These are phyloP conservation scores for Aphidius gifuensis DNA, from an alignment of 1,140 invertebrate genomes.

Conservation along the genomic window DNA sequence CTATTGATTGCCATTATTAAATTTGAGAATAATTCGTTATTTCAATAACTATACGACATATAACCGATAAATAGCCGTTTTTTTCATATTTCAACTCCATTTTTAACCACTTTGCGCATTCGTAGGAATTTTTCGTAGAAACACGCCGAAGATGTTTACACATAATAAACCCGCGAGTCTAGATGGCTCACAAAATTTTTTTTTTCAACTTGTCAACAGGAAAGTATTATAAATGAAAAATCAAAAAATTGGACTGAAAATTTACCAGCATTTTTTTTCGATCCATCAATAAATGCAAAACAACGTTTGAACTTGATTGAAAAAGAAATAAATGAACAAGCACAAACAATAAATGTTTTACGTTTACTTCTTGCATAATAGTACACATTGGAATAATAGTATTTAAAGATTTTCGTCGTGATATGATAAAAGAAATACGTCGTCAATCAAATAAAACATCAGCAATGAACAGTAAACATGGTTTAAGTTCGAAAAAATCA, in stretches of 20 bases:
- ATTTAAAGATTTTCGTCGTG: conserved; percentile 83
- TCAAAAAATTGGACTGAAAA: conserved; percentile 66
- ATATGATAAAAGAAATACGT: conserved; percentile 84
- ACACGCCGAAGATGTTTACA: too few species aligned
- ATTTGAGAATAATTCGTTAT: too few species aligned
- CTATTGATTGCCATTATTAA: too few species aligned
- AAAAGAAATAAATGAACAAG: conserved; percentile 95
- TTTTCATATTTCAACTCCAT: too few species aligned
- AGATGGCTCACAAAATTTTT: too few species aligned
- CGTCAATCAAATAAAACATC: conserved; percentile 82
- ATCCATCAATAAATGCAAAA: conserved; percentile 81
- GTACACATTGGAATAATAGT: conserved; percentile 90
- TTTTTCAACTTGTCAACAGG: conserved; percentile 59
- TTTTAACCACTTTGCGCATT: too few species aligned
- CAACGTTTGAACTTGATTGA: conserved; percentile 91
- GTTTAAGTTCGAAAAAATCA: conserved; percentile 64
- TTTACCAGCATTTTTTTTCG: conserved; percentile 81
- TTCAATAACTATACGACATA: too few species aligned
- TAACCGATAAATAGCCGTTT: too few species aligned
- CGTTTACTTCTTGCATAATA: too few species aligned
- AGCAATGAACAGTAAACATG: conserved; percentile 78
- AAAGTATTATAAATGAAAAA: conserved; percentile 65
- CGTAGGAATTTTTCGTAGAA: too few species aligned
- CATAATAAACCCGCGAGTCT: too few species aligned
- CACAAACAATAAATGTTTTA: conserved; percentile 91